phyloP scores from a whole-genome alignment of 2,113 vertebrate species.

The Rhabdornis inornatus region DNA sequence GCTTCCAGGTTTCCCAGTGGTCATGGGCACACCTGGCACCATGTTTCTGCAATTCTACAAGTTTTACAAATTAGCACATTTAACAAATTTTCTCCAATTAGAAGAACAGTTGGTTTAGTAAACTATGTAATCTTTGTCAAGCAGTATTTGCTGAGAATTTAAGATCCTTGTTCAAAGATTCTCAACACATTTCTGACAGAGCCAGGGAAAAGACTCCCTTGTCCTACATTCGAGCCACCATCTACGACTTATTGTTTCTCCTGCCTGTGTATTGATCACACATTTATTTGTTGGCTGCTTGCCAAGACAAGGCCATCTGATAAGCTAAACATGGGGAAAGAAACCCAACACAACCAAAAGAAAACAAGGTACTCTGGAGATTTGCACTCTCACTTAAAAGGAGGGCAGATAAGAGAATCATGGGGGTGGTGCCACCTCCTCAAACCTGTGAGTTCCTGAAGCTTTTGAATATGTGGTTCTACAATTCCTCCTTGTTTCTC shows the following conservation, averaged over 20 bases:
- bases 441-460: background rate
- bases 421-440: background rate
- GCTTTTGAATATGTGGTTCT: background rate
- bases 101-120: background rate
- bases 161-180: background rate
- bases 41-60: background rate
- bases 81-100: background rate
- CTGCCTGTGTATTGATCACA: background rate
- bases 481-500: background rate
- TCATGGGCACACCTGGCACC: accelerated
- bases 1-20: background rate
- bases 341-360: background rate
- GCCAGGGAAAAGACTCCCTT: accelerated
- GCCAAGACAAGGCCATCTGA: background rate
- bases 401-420: background rate
- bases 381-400: background rate
- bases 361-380: background rate
- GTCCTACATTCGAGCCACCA: background rate
- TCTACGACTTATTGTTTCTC: background rate
- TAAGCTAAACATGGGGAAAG: background rate
- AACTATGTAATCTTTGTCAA: background rate
- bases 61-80: background rate
- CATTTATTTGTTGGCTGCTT: background rate
- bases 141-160: background rate
- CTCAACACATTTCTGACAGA: background rate